Evolutionary conservation across 2,797 vertebrate genomes (phyloP).

Genomic region (Yasuhikotakia modesta): DNA sequence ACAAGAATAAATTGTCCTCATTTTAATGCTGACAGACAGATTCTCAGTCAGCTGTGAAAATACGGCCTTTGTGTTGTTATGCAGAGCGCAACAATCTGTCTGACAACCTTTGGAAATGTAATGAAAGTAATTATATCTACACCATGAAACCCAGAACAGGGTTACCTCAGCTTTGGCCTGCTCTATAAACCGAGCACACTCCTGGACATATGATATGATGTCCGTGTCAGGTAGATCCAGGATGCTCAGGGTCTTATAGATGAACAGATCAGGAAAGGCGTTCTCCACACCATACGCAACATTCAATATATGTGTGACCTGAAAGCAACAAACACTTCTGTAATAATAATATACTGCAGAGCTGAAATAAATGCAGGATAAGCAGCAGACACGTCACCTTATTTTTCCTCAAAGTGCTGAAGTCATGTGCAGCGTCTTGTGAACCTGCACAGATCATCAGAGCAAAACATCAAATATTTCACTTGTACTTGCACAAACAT

Average conservation of each 20-base stretch:
- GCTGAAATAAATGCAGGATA: background rate
- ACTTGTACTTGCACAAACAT: no score
- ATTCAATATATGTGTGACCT: slow-evolving; percentile 95
- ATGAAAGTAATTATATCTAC: background rate
- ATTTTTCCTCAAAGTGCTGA: slow-evolving; percentile 83
- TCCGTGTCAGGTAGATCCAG: slow-evolving; percentile 89
- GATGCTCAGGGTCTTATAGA: slow-evolving; percentile 88
- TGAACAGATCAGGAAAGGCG: slow-evolving; percentile 84
- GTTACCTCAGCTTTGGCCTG: slow-evolving; percentile 84
- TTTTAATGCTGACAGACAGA: background rate
- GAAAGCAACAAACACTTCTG: slow-evolving; percentile 15
- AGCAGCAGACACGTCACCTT: slow-evolving; percentile 77
- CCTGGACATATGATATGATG: slow-evolving; percentile 84
- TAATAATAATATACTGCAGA: background rate
- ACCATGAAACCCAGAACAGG: background rate
- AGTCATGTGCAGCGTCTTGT: slow-evolving; percentile 91
- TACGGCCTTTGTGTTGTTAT: background rate
- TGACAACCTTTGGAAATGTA: background rate
- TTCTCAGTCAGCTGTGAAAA: no score
- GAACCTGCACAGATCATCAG: slow-evolving; percentile 75
- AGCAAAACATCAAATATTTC: background rate
- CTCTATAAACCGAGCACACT: slow-evolving; percentile 91
- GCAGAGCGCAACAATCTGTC: background rate
- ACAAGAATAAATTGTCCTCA: slow-evolving; percentile 38
- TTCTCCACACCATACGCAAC: slow-evolving; percentile 94